Base-by-base conservation (phyloP, 2,888 invertebrate genomes). In the Eudasyphora cyanicolor region DNA sequence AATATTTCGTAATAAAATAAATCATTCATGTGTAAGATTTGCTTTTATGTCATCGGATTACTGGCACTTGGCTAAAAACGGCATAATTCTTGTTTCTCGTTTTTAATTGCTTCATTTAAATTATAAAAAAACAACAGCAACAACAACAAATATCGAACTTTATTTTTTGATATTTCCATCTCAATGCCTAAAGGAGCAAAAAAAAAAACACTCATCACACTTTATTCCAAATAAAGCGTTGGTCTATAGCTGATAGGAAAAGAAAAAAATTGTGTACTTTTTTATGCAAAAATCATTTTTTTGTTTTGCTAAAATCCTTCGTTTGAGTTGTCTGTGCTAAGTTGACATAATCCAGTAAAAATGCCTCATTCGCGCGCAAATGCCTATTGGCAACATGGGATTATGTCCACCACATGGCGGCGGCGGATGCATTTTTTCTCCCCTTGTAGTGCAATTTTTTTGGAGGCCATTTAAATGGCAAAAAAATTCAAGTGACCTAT, bases 81-180 rank as follows among this genome's bases (percentile, higher is more conserved):
- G 21, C 64, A 64, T 35, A 38, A 38, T n/a, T 75, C 57, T 54
- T 54, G 51, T 21, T 57, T 60, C 42, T 71, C 60, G 70, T 49
- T 76, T 80, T 24, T 57, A 69, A 76, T 76, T 64, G 62, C 76
- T 76, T 76, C 64, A 57, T 80, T 80, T 75, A 27, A 69, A 62
- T n/a, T n/a, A 75, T 69, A 24, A 45, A 32, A 75, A 69, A 45
- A 1, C 45, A 2, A 69, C 69, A 49, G n/a, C 24, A 42, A 38
- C 38, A 45, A n/a, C 62, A 45, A 70, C 49, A 17, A 27, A 29
- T n/a, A 60, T 14, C 60, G 60, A 60, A 60, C 29, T 60, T 60
- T 60, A 29, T 29, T 60, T 60, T 60, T 60, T 29, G 57, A 57
- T 60, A 29, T 60, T 60, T 60, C 29, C 60, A 60, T 60, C 19